Base-by-base conservation (phyloP, 2,113 vertebrate species). In the Loxodonta africana region DNA sequence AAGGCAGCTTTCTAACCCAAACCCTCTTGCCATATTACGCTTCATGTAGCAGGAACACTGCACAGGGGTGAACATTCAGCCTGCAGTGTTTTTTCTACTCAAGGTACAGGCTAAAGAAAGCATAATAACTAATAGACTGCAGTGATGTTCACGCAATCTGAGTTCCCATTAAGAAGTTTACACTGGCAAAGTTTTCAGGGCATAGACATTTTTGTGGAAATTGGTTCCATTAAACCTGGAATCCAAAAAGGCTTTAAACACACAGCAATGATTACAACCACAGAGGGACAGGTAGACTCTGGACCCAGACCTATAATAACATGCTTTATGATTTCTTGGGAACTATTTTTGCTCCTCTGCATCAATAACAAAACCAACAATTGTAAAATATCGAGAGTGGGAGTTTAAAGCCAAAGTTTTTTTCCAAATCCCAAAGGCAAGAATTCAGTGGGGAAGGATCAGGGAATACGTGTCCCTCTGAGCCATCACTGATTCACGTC, bases 171-270 rank as follows among this genome's bases (percentile, higher is more conserved):
- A 37, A 48, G 88, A 90, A 95, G 87, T 90, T 60, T 63, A 83
- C 30, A 14, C 6, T 82, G 60, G 69, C 74, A 8, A 95, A 95
- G 95, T 96, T 93, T 94, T 71, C 51, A 41, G 89, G 60, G 62
- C 18, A 46, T 77, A 84, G 76, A 57, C 53, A 86, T 88, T 93
- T 74, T 74, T 69, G 67, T 65, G 44, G 83, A 97, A 90, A 97
- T 60, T 62, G 73, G 60, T 83, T 88, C 67, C 53, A 63, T 95
- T 81, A 88, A 90, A 82, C 44, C 73, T 65, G 25, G 44, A 63
- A 76, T 96, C 63, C 69, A 44, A 86, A 78, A 74, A 28, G 86
- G 23, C 41, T 86, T 94, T 84, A 67, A 84, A 80, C 48, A 85
- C 51, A 73, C 0, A 88, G 48, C 74, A 86, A 95, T 95, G 89